Conservation (phyloP, 2,113 vertebrate species). For the Prunella himalayana region DNA sequence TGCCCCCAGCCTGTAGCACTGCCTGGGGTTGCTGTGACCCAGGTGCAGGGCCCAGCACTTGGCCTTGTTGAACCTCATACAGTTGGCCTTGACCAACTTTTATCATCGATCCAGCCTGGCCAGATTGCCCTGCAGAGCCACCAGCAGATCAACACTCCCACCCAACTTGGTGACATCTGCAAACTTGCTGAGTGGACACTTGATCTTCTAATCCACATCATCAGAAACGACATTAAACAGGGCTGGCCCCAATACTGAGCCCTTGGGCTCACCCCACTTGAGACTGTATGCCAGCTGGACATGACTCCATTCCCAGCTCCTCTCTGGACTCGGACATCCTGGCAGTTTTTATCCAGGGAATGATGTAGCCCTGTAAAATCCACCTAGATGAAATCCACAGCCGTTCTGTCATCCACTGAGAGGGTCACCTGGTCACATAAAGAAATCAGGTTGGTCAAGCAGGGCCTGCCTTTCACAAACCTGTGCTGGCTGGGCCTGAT, state of each 20-base stretch:
- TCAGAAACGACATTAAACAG: not conserved
- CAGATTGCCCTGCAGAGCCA: not conserved
- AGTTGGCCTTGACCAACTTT: not conserved
- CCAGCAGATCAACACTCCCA: not conserved
- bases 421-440: not conserved
- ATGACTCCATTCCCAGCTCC: not conserved
- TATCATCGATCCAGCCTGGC: not conserved
- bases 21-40: not conserved
- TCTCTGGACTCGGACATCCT: not conserved
- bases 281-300: not conserved
- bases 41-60: not conserved
- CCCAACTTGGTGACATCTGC: not conserved
- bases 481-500: not conserved
- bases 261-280: too few species aligned
- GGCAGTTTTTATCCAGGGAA: not conserved
- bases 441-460: not conserved
- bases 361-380: accelerated
- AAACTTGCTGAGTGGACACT: not conserved
- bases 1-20: not conserved
- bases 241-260: not conserved
- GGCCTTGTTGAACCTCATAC: not conserved
- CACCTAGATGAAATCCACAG: accelerated
- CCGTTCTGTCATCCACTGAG: not conserved
- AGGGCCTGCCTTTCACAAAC: not conserved
- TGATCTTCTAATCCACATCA: not conserved